phyloP scores from a whole-genome alignment of 2,113 vertebrate genomes.

The Stomatorhinus ivindoensis region DNA sequence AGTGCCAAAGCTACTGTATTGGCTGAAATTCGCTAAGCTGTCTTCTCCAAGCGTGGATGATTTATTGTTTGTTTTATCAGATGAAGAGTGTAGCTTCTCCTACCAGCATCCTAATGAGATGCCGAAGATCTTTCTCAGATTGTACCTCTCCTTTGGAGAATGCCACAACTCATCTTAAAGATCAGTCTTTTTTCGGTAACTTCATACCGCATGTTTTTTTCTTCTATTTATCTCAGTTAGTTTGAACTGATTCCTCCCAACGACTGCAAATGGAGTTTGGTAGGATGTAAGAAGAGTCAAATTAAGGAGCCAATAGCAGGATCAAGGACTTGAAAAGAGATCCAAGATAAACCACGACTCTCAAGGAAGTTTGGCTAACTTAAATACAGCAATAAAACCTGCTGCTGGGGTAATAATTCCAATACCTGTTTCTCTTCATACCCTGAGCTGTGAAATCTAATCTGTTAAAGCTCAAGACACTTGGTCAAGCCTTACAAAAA shows the following conservation, averaged over 20 bases:
- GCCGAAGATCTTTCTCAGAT: slow-evolving; percentile 42
- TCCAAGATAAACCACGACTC: not conserved
- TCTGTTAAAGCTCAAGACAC: not conserved
- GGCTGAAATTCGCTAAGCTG: not conserved
- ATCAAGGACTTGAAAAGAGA: not conserved
- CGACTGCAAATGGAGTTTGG: not conserved
- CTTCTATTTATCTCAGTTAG: not conserved
- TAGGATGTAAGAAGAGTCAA: not conserved
- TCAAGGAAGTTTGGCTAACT: not conserved
- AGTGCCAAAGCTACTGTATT: slow-evolving; percentile 18
- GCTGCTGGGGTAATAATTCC: not conserved
- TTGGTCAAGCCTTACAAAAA: not conserved
- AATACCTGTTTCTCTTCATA: not conserved
- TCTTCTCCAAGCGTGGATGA: slow-evolving; percentile 43
- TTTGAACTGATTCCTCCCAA: not conserved
- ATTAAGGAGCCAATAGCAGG: not conserved
- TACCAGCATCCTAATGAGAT: slow-evolving; percentile 43
- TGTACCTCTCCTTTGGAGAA: slow-evolving; percentile 44
- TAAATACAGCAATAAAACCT: not conserved
- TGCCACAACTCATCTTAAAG: slow-evolving; percentile 43
- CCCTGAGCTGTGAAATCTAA: not conserved
- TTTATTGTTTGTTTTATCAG: slow-evolving; percentile 52
- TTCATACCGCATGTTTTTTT: not conserved
- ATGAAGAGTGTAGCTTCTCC: slow-evolving; percentile 40
- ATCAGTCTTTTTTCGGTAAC: slow-evolving; percentile 45